phyloP scores from a whole-genome alignment of 2,888 invertebrate species.

The Diarsia dahlii region DNA sequence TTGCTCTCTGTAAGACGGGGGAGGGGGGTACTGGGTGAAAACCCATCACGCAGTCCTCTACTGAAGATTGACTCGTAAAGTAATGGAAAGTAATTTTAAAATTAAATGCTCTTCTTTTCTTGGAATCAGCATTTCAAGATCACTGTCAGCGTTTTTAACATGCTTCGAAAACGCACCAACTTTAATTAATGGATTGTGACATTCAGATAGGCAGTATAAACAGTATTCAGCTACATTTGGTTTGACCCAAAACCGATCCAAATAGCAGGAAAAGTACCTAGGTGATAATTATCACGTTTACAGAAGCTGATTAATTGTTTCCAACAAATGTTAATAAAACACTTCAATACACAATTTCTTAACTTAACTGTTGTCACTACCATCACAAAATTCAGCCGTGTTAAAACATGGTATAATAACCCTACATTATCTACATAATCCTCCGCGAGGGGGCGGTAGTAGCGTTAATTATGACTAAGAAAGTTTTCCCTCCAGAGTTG shows the following conservation, averaged over 20 bases:
- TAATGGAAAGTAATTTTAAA: neutral
- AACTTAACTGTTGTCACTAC: conserved; percentile 18
- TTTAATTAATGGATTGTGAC: too few species aligned
- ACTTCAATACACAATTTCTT: neutral
- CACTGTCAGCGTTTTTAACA: too few species aligned
- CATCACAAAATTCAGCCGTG: conserved; percentile 5
- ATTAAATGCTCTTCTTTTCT: neutral
- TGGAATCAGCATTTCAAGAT: neutral
- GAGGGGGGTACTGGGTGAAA: too few species aligned
- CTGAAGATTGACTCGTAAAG: neutral
- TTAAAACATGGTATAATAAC: conserved; percentile 34
- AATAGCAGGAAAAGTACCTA: too few species aligned
- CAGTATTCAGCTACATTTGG: neutral
- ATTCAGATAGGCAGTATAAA: neutral
- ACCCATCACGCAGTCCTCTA: neutral
- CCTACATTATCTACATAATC: conserved; percentile 41
- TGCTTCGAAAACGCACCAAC: too few species aligned
- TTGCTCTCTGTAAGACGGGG: neutral
- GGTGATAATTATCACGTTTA: too few species aligned
- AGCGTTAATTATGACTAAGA: conserved; percentile 63
- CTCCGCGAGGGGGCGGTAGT: neutral
- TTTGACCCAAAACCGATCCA: neutral
- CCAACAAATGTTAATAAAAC: too few species aligned
- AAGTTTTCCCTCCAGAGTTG: conserved; percentile 46
- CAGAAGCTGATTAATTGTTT: too few species aligned